These are phyloP conservation scores for Drosophila maculinotata DNA, from an alignment of 2,888 invertebrate species.

Conservation along the genomic window DNA sequence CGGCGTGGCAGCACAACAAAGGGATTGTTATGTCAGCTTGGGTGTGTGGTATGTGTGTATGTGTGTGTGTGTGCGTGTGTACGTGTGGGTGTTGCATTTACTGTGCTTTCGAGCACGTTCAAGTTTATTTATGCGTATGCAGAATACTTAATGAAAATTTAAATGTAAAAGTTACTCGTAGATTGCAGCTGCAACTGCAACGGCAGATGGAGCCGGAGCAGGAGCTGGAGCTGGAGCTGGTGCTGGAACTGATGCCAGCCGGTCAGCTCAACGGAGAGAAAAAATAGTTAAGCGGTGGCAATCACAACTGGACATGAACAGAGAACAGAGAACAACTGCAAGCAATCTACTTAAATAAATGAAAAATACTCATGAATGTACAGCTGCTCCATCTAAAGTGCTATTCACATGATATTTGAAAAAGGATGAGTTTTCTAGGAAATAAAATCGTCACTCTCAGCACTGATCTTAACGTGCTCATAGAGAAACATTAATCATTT, in stretches of 20 bases:
- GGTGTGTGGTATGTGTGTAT: neutral
- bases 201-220: neutral
- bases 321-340: constrained; percentile 11
- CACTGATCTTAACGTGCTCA: too few relatives aligned
- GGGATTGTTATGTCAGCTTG: constrained; percentile 73
- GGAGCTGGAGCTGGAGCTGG: neutral
- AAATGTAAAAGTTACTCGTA: constrained; percentile 79
- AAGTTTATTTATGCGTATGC: constrained; percentile 83
- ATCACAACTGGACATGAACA: constrained; percentile 24
- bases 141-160: constrained; percentile 83
- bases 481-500: too few relatives aligned
- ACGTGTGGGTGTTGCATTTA: constrained; percentile 57
- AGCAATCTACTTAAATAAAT: constrained; percentile 52
- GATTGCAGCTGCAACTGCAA: constrained; percentile 47
- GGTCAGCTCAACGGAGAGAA: constrained; percentile 1
- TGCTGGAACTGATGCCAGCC: neutral
- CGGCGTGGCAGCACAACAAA: constrained; percentile 59
- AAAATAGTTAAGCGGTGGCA: constrained; percentile 39
- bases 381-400: constrained; percentile 1
- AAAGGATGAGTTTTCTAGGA: neutral
- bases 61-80: constrained; percentile 19
- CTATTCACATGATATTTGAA: neutral
- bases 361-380: constrained; percentile 50
- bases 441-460: too few relatives aligned
- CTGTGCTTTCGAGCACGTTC: constrained; percentile 78